A percentile compares a stretch with the other conserved stretches of the same genome.
Conservation (phyloP, 2,113 vertebrate species). For the Scolopax mira region DNA sequence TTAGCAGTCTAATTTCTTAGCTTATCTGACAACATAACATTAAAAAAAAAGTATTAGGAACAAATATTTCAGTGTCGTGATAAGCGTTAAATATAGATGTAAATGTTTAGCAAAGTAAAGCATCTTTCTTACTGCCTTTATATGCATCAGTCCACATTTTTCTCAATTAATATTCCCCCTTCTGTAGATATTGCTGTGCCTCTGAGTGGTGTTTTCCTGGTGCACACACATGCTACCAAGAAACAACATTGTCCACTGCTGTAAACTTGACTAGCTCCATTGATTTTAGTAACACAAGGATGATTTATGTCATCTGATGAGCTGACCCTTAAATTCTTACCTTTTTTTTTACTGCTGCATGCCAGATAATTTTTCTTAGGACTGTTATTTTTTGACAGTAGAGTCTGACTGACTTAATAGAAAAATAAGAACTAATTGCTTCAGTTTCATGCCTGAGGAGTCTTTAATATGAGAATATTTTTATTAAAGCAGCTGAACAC, state of each 20-base stretch:
- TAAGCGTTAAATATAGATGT: not conserved
- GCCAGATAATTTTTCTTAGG: not conserved
- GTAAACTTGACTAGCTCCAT: not conserved
- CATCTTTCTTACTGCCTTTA: not conserved
- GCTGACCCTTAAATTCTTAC: not conserved
- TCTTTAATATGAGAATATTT: not conserved
- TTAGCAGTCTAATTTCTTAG: not conserved
- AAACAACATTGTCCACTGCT: not conserved
- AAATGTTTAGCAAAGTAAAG: not conserved
- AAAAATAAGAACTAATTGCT: not conserved
- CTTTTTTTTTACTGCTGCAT: not conserved
- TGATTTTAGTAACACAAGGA: not conserved
- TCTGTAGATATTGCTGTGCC: not conserved
- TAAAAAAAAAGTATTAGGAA: not conserved
- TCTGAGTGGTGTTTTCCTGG: not conserved
- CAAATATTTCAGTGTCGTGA: not conserved
- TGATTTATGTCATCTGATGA: not conserved
- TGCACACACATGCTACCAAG: not conserved
- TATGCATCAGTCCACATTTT: not conserved
- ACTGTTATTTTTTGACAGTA: not conserved
- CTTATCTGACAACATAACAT: not conserved
- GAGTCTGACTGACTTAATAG: not conserved
- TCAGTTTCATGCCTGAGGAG: not conserved
- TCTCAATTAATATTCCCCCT: not conserved
- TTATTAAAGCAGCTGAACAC: not conserved